Base-by-base conservation (phyloP, 2,888 invertebrate genomes). In the Tenthredo livida region DNA sequence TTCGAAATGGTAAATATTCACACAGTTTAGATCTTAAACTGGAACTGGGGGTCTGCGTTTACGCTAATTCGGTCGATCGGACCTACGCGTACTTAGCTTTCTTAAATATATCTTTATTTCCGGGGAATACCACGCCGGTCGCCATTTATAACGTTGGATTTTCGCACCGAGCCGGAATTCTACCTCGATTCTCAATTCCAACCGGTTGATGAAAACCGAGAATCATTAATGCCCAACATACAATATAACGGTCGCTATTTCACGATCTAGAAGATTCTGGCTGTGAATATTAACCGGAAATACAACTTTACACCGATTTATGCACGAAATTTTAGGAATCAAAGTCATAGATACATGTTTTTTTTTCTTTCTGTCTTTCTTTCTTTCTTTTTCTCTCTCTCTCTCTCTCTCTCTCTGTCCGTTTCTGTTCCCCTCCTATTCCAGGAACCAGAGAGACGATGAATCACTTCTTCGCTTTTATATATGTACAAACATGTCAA, bases 1-100 rank as follows among this genome's bases (percentile, higher is more conserved):
- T 87, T 90, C 88, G 85, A 91, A 90, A 92, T 92, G 92, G 92
- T 92, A 92, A 92, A 90, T 29, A 29, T n/a, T n/a, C n/a, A n/a
- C n/a, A n/a, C n/a, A n/a, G n/a, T n/a, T n/a, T n/a, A n/a, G n/a
- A n/a, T n/a, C n/a, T n/a, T n/a, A n/a, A n/a, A n/a, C n/a, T n/a
- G n/a, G n/a, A n/a, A n/a, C n/a, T n/a, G n/a, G n/a, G n/a, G n/a
- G n/a, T n/a, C n/a, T n/a, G n/a, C n/a, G n/a, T n/a, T n/a, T n/a
- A n/a, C n/a, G n/a, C n/a, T n/a, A n/a, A 29, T 29, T 29, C 29
- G 29, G 2, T 29, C 2, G 1, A 29, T 6, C 21, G 15, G 6
- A 40, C 17, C 10, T 15, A 0, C 65, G 25, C 61, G 82, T 65
- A 82, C 65, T 65, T 82, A 29, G n/a, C n/a, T 29, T 67, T 29